phyloP scores from a whole-genome alignment of 2,888 invertebrate species.

The Theodoxus fluviatilis region DNA sequence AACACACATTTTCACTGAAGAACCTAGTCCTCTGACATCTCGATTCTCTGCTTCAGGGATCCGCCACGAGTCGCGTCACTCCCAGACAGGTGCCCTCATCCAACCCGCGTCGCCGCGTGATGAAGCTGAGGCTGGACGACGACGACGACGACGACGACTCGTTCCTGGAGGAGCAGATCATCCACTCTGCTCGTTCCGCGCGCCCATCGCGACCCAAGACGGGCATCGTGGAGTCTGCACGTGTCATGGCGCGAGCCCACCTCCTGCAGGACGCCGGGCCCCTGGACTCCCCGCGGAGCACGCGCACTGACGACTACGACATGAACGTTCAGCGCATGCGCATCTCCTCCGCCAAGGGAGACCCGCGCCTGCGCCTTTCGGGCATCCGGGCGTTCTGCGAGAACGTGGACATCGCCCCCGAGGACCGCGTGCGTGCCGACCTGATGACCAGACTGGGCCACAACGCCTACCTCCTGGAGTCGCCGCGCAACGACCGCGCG shows the following conservation, averaged over 20 bases:
- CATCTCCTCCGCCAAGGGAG: conserved; percentile 14
- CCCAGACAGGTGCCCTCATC: too few relatives aligned
- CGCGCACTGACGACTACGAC: conserved; percentile 20
- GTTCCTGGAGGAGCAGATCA: conserved; percentile 1
- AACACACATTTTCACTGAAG: too few relatives aligned
- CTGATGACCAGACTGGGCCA: too few relatives aligned
- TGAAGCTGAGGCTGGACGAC: conserved; percentile 17
- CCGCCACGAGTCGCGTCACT: too few relatives aligned
- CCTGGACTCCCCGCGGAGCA: background rate
- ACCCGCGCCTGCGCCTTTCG: conserved; percentile 19
- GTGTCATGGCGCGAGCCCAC: background rate
- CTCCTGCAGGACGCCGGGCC: conserved; percentile 14
- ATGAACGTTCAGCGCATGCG: conserved; percentile 21
- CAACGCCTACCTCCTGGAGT: too few relatives aligned
- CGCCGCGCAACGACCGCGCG: too few relatives aligned
- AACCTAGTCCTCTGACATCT: too few relatives aligned
- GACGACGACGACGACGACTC: conserved; percentile 1
- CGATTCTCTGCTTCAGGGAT: too few relatives aligned
- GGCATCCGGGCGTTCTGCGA: conserved; percentile 19
- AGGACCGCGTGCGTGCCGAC: too few relatives aligned
- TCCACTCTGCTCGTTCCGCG: conserved; percentile 22
- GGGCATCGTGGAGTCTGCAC: conserved; percentile 8
- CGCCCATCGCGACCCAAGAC: conserved; percentile 21
- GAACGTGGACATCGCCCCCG: background rate
- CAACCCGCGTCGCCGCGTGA: too few relatives aligned